phyloP scores from a whole-genome alignment of 1,140 invertebrate genomes.

The Dreissena rostriformis region DNA sequence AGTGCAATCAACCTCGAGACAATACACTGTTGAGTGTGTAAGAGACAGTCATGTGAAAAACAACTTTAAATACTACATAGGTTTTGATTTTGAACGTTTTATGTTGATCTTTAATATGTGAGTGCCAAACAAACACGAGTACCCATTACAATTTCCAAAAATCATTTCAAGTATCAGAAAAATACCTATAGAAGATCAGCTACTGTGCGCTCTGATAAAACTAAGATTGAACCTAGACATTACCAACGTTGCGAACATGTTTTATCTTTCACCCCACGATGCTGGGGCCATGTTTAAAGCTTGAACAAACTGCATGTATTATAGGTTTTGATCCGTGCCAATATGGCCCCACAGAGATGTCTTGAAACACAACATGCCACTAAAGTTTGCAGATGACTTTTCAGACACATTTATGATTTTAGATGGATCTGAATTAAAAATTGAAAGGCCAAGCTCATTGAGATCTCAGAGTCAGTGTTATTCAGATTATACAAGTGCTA shows the following conservation, averaged over 20 bases:
- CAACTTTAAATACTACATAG: constrained; percentile 46
- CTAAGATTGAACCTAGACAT: constrained; percentile 22
- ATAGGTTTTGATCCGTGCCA: constrained; percentile 46
- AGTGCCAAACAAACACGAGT: constrained; percentile 6
- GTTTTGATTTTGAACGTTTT: constrained; percentile 26
- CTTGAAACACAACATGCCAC: constrained; percentile 52
- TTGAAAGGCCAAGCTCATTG: constrained; percentile 26
- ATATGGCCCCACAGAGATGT: constrained; percentile 50
- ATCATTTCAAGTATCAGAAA: neutral
- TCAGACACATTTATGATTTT: constrained; percentile 42
- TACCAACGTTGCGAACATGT: constrained; percentile 27
- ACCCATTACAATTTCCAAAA: constrained; percentile 1
- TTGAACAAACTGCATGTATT: constrained; percentile 57
- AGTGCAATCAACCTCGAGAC: neutral
- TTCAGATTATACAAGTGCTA: constrained; percentile 37
- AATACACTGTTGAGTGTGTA: neutral
- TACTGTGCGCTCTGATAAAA: constrained; percentile 26
- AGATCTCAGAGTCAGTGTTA: constrained; percentile 49
- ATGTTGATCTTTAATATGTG: constrained; percentile 22
- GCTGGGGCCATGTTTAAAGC: constrained; percentile 43
- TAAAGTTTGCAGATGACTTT: constrained; percentile 50
- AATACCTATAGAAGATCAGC: constrained; percentile 21
- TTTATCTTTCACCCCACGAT: constrained; percentile 33
- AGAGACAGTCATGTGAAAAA: constrained; percentile 12
- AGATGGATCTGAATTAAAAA: constrained; percentile 60